These are phyloP conservation scores for Coenonympha arcania DNA, from an alignment of 2,888 invertebrate species.

Conservation along the genomic window DNA sequence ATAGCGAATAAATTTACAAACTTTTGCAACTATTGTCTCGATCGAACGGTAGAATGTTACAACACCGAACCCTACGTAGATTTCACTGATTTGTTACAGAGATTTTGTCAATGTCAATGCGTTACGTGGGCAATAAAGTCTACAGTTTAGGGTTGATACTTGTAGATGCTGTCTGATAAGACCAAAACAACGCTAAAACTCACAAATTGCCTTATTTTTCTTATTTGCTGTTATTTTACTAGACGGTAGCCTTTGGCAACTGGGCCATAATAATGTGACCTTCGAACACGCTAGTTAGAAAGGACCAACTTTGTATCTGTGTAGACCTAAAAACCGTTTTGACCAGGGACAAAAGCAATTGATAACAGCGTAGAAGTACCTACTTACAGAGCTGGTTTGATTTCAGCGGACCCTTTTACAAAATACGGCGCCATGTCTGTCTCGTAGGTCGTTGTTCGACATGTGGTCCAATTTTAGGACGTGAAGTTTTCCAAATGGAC, in stretches of 20 bases:
- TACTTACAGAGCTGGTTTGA: neutral
- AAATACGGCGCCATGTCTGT: neutral
- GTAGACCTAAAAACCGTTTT: neutral
- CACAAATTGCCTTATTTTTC: constrained; percentile 9
- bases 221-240: neutral
- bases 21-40: constrained; percentile 11
- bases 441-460: neutral
- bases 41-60: constrained; percentile 23
- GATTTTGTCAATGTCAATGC: constrained; percentile 36
- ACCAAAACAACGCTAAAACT: neutral
- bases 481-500: too few species aligned
- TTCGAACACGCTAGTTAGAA: constrained; percentile 7
- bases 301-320: constrained; percentile 1
- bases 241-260: constrained; percentile 1
- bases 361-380: neutral
- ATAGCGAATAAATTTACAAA: constrained; percentile 4
- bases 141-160: constrained; percentile 10
- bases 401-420: neutral
- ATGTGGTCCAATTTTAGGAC: too few species aligned
- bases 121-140: constrained; percentile 32
- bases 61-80: constrained; percentile 22
- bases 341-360: neutral
- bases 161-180: too few species aligned
- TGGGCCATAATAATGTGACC: constrained; percentile 2
- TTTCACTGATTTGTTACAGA: constrained; percentile 24